Evolutionary conservation across 2,113 vertebrate species (phyloP).

Genomic region (Plecturocebus donacophilus): DNA sequence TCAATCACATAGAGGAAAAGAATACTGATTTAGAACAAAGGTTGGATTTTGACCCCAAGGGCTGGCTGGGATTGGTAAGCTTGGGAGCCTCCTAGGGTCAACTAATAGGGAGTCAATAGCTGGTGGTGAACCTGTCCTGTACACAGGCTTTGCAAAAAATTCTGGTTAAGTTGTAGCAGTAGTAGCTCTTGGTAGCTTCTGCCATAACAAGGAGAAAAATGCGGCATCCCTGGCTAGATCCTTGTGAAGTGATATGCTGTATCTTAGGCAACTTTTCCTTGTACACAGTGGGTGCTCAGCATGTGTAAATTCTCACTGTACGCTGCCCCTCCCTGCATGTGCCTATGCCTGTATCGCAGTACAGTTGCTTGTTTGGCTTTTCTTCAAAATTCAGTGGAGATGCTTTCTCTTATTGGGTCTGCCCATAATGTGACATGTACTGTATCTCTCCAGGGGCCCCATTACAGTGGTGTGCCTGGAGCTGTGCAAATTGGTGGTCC

Average conservation of each 20-base stretch:
- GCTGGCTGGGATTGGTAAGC: neutral
- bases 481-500: neutral
- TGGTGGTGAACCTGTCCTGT: neutral
- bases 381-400: neutral
- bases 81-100: neutral
- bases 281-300: too few species aligned
- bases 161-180: neutral
- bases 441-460: rapidly evolving
- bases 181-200: neutral
- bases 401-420: neutral
- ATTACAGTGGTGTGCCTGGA: rapidly evolving
- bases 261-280: neutral
- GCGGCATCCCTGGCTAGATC: neutral
- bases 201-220: neutral
- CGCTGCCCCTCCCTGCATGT: rapidly evolving
- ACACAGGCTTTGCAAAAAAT: neutral
- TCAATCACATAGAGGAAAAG: neutral
- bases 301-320: neutral
- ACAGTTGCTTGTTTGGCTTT: neutral
- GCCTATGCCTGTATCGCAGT: neutral
- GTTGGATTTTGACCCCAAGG: neutral
- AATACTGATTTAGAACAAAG: neutral
- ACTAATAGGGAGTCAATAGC: neutral
- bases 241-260: neutral
- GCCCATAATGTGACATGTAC: rapidly evolving